Evolutionary conservation across 1,140 invertebrate species (phyloP).

Genomic region (Venturia canescens): DNA sequence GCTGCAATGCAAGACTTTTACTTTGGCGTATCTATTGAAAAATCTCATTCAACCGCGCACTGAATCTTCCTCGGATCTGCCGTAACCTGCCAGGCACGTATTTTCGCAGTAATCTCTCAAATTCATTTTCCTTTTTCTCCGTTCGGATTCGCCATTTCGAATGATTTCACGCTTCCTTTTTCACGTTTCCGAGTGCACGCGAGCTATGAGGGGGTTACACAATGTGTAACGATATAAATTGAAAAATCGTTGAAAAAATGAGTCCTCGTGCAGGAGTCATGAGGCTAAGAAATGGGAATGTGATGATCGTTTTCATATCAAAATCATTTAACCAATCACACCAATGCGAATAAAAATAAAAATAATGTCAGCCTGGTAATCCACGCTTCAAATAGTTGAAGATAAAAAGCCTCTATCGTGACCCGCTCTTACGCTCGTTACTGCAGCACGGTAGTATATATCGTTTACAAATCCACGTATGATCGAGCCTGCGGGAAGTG

Average conservation of each 20-base stretch:
- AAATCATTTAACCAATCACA: no score
- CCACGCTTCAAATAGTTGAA: no score
- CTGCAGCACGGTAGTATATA: neutral
- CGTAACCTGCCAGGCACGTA: conserved; percentile 40
- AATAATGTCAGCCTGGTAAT: no score
- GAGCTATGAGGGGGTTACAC: no score
- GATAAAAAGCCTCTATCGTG: no score
- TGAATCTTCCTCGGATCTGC: conserved; percentile 44
- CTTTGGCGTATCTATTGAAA: conserved; percentile 21
- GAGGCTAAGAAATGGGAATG: no score
- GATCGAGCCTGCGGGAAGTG: conserved; percentile 9
- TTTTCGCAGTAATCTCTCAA: neutral
- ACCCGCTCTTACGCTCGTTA: neutral
- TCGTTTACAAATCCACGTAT: conserved; percentile 23
- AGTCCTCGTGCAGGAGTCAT: no score
- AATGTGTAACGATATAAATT: no score
- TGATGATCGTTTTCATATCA: no score
- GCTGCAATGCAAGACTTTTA: neutral
- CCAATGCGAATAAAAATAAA: no score
- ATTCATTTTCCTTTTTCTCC: conserved; percentile 20
- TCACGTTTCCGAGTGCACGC: no score
- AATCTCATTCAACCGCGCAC: conserved; percentile 34
- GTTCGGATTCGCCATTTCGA: neutral
- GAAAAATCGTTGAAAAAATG: no score
- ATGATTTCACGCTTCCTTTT: neutral